Evolutionary conservation across 1,140 invertebrate species (phyloP).

Genomic region (Odontomachus brunneus): DNA sequence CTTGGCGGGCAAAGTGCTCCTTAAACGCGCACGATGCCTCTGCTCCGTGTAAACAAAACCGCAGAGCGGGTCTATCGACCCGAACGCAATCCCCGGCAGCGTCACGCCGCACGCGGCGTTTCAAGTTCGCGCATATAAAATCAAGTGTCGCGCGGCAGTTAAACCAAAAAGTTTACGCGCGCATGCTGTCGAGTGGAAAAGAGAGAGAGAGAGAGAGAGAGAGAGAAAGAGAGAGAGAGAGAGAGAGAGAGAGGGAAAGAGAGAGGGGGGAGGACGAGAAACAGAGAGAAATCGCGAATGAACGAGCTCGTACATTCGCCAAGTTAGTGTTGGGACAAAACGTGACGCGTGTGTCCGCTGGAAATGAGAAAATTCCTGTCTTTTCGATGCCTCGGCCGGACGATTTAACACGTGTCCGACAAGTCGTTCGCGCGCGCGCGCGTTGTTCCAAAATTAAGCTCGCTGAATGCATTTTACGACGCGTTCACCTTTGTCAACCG

Average conservation of each 20-base stretch:
- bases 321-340: constrained; percentile 18
- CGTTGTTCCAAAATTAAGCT: constrained; percentile 43
- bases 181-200: neutral
- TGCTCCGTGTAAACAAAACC: constrained; percentile 52
- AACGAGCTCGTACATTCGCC: constrained; percentile 23
- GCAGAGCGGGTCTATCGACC: constrained; percentile 40
- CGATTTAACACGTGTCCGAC: constrained; percentile 35
- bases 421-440: neutral
- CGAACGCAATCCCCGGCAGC: constrained; percentile 14
- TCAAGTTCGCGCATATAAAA: constrained; percentile 56
- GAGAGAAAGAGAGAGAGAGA: neutral
- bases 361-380: constrained; percentile 62
- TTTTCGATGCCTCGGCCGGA: constrained; percentile 33
- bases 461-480: constrained; percentile 24
- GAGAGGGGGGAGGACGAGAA: neutral
- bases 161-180: constrained; percentile 60
- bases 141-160: constrained; percentile 32
- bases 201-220: neutral
- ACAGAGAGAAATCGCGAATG: neutral
- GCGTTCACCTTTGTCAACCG: constrained; percentile 44
- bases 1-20: no score
- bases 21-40: constrained; percentile 26
- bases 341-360: neutral
- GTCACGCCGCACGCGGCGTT: constrained; percentile 23
- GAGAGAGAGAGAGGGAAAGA: neutral